Evolutionary conservation across 53 echinoderm and acorn worm species (phyloP), one percentile per base, ranked within the genome.

Genomic region (Antedon mediterranea): DNA sequence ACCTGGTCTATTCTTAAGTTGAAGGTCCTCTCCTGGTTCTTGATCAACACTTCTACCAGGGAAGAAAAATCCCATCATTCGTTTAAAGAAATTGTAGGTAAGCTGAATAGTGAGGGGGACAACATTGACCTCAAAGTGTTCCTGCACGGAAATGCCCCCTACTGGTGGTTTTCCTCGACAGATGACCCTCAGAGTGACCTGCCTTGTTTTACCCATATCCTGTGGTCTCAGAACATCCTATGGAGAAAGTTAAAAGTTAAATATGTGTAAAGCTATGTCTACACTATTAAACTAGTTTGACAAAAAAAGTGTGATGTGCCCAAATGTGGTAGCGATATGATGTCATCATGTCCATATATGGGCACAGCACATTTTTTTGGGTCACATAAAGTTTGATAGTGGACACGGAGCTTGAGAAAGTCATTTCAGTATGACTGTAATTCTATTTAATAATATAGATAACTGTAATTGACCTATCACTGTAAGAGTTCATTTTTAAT

Each of bases 61-160:
- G 79, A 95, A 95, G 84, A 95, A 95, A 81, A 92, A 95, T 0
- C 79, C 89, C 97, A 95, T 89, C 86, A 86, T 89, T 77, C 88
- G 91, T 86, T 92, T 95, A 86, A 92, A 95, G 88, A 95, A 95
- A 29, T 88, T 85, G 80, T 89, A 75, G n/a, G 92, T 92, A 31
- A 95, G 82, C 75, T 95, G 97, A 75, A 95, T 95, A 75, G 81
- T 87, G 30, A 95, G 79, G 0, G 97, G 97, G 14, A 95, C 89
- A 29, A 95, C 97, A 34, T 89, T 89, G 75, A 95, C 84, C 81
- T 95, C 97, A 88, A 95, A 95, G 83, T 92, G 92, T 77, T 95
- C 97, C 70, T 83, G 84, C 31, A 95, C 89, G 18, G 91, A 92
- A 42, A 95, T 95, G 26, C 97, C 97, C 74, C 97, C 97, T 32